Percentiles rank a stretch among this genome's conserved stretches.
Conservation (phyloP, 2,113 vertebrate genomes). For the Nipponia nippon region DNA sequence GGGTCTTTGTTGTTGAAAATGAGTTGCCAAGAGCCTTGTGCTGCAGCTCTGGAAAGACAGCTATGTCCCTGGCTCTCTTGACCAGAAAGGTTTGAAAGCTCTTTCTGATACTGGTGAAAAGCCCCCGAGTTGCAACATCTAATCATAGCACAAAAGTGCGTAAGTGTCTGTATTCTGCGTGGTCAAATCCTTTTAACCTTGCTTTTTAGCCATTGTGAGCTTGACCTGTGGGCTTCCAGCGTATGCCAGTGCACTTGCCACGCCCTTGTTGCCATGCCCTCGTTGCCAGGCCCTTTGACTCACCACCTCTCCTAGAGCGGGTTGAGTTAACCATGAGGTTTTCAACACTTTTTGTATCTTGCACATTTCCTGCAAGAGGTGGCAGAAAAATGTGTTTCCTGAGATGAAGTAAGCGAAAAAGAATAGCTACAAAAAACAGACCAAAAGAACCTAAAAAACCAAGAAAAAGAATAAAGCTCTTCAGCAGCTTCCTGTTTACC, state of each 20-base stretch:
- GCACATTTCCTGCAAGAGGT: constrained; percentile 48
- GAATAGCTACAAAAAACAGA: not conserved
- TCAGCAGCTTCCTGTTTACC: constrained; percentile 54
- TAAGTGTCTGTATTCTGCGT: not conserved
- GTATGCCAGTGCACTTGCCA: not conserved
- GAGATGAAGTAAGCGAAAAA: constrained; percentile 10
- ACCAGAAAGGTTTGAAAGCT: not conserved
- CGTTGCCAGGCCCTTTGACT: not conserved
- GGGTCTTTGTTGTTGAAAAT: not conserved
- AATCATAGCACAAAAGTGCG: not conserved
- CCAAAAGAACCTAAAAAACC: not conserved
- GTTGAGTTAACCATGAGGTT: not conserved
- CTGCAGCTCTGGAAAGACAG: not conserved
- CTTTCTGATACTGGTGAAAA: not conserved
- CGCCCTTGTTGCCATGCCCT: not conserved
- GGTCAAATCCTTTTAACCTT: not conserved
- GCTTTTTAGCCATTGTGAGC: not conserved
- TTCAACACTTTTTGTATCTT: constrained; percentile 17
- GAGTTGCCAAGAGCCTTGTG: not conserved
- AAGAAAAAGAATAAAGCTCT: not conserved
- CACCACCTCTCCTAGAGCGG: accelerated
- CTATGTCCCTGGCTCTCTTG: not conserved
- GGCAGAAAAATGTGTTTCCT: constrained; percentile 54
- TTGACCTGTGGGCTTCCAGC: not conserved
- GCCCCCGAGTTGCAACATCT: not conserved